Conservation (phyloP, 2,113 vertebrate genomes). For the Synchiropus splendidus region DNA sequence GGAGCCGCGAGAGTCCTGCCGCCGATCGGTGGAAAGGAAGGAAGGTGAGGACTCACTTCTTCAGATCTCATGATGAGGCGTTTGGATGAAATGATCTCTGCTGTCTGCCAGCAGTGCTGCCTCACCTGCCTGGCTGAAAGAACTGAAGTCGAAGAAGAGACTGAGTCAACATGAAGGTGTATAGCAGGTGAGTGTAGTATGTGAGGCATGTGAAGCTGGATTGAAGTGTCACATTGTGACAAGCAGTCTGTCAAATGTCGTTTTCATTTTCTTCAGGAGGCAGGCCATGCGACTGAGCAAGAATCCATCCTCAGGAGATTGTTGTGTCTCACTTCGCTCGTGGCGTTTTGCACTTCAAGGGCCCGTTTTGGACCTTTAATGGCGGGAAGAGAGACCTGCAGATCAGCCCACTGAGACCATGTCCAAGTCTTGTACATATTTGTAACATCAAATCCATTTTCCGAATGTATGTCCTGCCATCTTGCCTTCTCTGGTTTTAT, state of each 20-base stretch:
- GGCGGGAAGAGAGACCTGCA: too few species aligned
- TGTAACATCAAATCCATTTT: too few species aligned
- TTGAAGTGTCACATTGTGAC: too few species aligned
- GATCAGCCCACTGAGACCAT: too few species aligned
- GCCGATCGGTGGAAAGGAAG: constrained; percentile 58
- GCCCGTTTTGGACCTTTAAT: constrained; percentile 31
- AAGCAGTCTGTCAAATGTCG: not conserved
- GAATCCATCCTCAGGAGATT: constrained; percentile 8
- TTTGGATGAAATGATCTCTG: not conserved
- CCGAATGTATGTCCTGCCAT: constrained; percentile 5
- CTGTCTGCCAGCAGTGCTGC: constrained; percentile 56
- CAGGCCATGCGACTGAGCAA: not conserved
- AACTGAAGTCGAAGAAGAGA: constrained; percentile 85
- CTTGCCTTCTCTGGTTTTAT: constrained; percentile 14
- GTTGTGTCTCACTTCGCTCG: constrained; percentile 5
- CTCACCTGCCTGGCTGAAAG: constrained; percentile 83
- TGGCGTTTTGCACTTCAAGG: constrained; percentile 21
- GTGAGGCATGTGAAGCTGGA: too few species aligned
- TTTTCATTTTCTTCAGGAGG: constrained; percentile 22
- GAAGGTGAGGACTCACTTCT: constrained; percentile 67
- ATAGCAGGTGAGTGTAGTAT: constrained; percentile 47
- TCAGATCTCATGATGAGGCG: too few species aligned
- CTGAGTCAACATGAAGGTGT: constrained; percentile 76
- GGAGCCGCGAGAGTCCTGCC: constrained; percentile 70
- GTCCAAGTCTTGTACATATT: too few species aligned